Base-by-base conservation (phyloP, 2,113 vertebrate species). In the Alligator sinensis region DNA sequence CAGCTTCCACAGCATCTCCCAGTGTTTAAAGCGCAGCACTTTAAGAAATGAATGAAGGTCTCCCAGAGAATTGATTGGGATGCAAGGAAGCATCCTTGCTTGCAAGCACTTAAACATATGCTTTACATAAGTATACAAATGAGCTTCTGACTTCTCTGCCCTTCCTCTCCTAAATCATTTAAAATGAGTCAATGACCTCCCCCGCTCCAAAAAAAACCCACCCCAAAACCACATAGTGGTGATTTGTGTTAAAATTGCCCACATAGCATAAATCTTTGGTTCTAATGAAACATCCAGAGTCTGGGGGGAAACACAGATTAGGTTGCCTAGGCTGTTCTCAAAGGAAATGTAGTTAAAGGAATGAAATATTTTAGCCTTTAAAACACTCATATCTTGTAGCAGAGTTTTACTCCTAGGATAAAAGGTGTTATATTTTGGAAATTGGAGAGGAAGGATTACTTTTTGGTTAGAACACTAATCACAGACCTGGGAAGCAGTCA, bases 391-490 rank as follows among this genome's bases (percentile, higher is more conserved):
- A 74, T 57, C 25, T 85, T 90, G 72, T 4, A 21, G 21, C 17
- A 19, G 13, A 75, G 24, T 64, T 68, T 89, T 93, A 75, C 47
- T 88, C 55, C 78, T 96, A 77, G 58, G 34, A 89, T 62, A 38
- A 27, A 14, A 89, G n/a, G 14, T 55, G 38, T 28, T 84, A 34
- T 66, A 24, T 84, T 82, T 78, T 94, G 75, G 57, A 90, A 92
- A 86, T 18, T 38, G 57, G n/a, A 80, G 47, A 77, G 78, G 28
- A 75, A 86, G 75, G 38, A 85, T 83, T 90, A 57, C 90, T 66
- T 93, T 58, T 68, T 90, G 91, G 87, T 86, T 83, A 79, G 91
- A 94, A 75, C 58, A 54, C 11, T 86, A 84, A 68, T 14, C 79
- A 25, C 9, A 55, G 70, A 58, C 63, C 80, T 90, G 55, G 38